Evolutionary conservation across 2,888 invertebrate genomes (phyloP).

Genomic region (Vesta saturnalis): DNA sequence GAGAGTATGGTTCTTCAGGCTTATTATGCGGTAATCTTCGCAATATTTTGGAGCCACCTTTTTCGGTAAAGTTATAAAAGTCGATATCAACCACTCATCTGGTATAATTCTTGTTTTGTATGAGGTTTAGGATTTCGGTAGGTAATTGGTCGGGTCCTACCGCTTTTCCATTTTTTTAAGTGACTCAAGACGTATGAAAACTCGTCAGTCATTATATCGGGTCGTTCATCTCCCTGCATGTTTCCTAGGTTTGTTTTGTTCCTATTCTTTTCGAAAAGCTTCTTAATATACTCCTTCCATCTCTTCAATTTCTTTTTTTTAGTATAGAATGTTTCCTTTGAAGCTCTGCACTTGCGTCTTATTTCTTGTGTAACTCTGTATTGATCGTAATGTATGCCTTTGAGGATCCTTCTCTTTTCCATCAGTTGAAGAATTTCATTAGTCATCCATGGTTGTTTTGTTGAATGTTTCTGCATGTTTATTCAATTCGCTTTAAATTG

Average conservation of each 20-base stretch:
- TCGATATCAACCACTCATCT: not conserved
- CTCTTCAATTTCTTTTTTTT: not conserved
- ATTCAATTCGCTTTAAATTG: not conserved
- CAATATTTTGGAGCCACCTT: not conserved
- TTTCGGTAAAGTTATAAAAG: not conserved
- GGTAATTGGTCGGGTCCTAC: not conserved
- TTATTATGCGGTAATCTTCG: not conserved
- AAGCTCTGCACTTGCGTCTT: not conserved
- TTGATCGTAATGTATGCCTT: not conserved
- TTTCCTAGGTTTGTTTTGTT: not conserved
- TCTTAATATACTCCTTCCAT: not conserved
- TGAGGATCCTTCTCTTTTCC: not conserved
- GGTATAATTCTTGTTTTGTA: not conserved
- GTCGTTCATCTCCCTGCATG: not conserved
- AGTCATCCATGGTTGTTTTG: not conserved
- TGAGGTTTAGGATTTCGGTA: not conserved
- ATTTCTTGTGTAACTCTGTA: not conserved
- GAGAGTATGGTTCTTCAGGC: not conserved
- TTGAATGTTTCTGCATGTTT: not conserved
- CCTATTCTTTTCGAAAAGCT: no score
- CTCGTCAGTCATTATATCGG: no score
- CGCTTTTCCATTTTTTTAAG: not conserved
- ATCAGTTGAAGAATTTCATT: no score
- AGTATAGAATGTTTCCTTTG: not conserved
- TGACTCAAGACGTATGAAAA: no score